These are phyloP conservation scores for Emydura subglobosa DNA, from an alignment of 2,113 vertebrate species.

Conservation along the genomic window DNA sequence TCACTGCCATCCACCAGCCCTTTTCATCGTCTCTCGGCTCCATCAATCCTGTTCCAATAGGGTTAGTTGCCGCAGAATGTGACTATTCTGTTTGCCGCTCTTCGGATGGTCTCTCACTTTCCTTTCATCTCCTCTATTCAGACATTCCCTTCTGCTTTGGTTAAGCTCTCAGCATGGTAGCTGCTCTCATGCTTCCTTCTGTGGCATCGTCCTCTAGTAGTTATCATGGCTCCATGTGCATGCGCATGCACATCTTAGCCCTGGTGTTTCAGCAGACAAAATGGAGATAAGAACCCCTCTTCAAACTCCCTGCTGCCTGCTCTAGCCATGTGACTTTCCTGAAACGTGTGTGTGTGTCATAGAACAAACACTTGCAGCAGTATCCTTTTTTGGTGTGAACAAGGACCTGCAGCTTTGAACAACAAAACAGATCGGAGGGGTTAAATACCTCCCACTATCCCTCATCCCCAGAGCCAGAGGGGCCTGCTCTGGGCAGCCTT, in stretches of 20 bases:
- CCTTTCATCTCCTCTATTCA: neutral
- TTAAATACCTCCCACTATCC: neutral
- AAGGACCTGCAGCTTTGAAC: neutral
- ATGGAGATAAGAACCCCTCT: neutral
- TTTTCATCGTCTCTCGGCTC: neutral
- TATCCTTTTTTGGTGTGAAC: neutral
- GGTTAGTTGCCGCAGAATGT: neutral
- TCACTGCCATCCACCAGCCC: neutral
- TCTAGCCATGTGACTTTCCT: neutral
- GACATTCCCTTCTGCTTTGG: neutral
- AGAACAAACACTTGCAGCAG: accelerated
- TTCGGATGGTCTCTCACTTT: neutral
- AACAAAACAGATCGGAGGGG: accelerated
- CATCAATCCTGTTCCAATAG: neutral
- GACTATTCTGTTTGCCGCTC: neutral
- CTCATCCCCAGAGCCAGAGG: accelerated
- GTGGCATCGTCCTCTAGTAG: neutral
- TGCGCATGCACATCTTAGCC: neutral
- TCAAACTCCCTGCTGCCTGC: neutral
- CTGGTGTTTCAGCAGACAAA: neutral
- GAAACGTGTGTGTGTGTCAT: neutral
- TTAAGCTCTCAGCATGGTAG: neutral
- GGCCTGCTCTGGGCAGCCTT: neutral
- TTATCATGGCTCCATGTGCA: accelerated
- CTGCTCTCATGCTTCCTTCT: neutral